Evolutionary conservation across 2,888 invertebrate genomes (phyloP), one percentile per base, ranked within the genome.

Genomic region (Epirrhoe alternata): DNA sequence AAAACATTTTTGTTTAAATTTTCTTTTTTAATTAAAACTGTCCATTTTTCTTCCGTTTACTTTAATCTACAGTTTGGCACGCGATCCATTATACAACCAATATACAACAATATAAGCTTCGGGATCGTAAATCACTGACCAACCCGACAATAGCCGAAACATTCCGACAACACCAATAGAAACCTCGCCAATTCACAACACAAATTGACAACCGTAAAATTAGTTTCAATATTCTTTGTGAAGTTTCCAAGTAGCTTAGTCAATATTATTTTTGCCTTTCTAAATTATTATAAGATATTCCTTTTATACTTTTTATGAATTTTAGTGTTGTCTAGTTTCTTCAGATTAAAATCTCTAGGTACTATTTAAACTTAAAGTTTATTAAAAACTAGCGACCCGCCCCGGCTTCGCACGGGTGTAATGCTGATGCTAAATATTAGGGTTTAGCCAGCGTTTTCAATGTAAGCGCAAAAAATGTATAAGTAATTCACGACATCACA

Each of bases 161-260:
- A 10, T 17, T 47, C 31, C 49, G n/a, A 57, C 56, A 57, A 30
- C 24, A 24, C 54, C 58, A 49, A 66, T 55, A 63, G 64, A 68
- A 67, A 64, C 51, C 63, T 63, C 35, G 67, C 71, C 70, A 67
- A 69, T 68, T 72, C 68, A 68, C 71, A 70, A 77, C 73, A 69
- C 68, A 71, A 67, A 63, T 75, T 78, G 80, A 81, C 80, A 81
- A 73, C 73, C 81, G 80, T 78, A 69, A 77, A 81, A 81, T 80
- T 80, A 77, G 77, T 77, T 69, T 67, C 71, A 64, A 70, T 71
- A 66, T 51, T 59, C 33, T 66, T 63, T 68, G 67, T 64, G 38
- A 49, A 57, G 74, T 64, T 71, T 56, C 61, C 71, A 35, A 38
- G 33, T 49, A 47, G 60, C 56, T 61, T 56, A 56, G 67, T 49